Evolutionary conservation across 2,113 vertebrate genomes (phyloP).

Genomic region (Cololabis saira): DNA sequence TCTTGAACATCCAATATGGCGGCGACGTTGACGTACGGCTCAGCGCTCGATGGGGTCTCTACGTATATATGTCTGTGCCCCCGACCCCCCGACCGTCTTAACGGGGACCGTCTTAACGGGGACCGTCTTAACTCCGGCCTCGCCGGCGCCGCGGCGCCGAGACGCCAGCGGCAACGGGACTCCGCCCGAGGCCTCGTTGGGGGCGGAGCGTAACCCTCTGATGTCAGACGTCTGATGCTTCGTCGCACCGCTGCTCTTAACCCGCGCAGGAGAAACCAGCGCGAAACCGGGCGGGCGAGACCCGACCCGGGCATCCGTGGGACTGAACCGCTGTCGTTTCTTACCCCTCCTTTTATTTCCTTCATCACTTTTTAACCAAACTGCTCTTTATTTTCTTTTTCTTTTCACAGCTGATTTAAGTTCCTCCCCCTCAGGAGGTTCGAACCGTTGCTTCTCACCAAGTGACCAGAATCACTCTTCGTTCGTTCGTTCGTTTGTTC

Average conservation of each 20-base stretch:
- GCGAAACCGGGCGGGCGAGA: too few relatives aligned
- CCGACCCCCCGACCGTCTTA: too few relatives aligned
- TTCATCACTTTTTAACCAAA: slow-evolving; percentile 24
- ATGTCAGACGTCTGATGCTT: slow-evolving; percentile 59
- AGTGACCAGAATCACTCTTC: slow-evolving; percentile 73
- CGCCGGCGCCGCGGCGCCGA: too few relatives aligned
- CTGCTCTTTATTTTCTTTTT: neutral
- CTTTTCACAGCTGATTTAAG: slow-evolving; percentile 48
- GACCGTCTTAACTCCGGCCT: too few relatives aligned
- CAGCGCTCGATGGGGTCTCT: too few relatives aligned
- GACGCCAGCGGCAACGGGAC: slow-evolving; percentile 41
- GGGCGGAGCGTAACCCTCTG: slow-evolving; percentile 39
- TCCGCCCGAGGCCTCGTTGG: slow-evolving; percentile 47
- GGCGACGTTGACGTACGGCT: too few relatives aligned
- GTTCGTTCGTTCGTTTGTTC: too few relatives aligned
- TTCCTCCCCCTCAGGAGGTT: slow-evolving; percentile 24
- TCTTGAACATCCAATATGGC: too few relatives aligned
- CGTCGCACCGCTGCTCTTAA: slow-evolving; percentile 68
- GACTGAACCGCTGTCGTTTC: slow-evolving; percentile 44
- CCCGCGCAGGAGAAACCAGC: slow-evolving; percentile 22
- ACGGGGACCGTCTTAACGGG: too few relatives aligned
- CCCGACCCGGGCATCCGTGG: slow-evolving; percentile 23
- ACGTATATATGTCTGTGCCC: too few relatives aligned
- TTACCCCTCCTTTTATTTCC: slow-evolving; percentile 45
- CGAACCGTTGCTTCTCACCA: slow-evolving; percentile 53